These are phyloP conservation scores for Tinea semifulvella DNA, from an alignment of 2,888 invertebrate species.

Conservation along the genomic window DNA sequence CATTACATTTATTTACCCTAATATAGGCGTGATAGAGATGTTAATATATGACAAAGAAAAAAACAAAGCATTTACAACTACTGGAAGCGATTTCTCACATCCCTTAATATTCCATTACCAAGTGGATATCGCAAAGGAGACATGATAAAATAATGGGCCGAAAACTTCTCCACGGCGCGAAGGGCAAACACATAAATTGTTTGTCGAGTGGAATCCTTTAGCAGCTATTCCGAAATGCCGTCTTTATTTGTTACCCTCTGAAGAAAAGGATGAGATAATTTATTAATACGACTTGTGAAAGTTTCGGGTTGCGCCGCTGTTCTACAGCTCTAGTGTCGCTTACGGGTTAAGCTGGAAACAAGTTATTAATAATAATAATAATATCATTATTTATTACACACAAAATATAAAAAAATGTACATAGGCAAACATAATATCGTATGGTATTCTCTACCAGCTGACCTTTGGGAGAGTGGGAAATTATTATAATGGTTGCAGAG, in stretches of 20 bases:
- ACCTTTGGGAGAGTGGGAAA: no score
- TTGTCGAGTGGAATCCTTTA: slow-evolving; percentile 39
- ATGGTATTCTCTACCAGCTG: no score
- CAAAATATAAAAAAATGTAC: no score
- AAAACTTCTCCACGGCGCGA: slow-evolving; percentile 36
- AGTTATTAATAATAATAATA: no score
- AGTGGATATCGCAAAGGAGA: slow-evolving; percentile 13
- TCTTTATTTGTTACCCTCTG: slow-evolving; percentile 30
- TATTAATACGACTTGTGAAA: slow-evolving; percentile 26
- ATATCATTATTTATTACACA: no score
- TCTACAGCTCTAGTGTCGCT: neutral
- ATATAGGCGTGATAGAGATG: no score
- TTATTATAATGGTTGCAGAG: no score
- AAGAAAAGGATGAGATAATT: slow-evolving; percentile 40
- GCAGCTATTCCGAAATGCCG: slow-evolving; percentile 18
- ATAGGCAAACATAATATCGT: no score
- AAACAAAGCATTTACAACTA: neutral
- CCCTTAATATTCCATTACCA: slow-evolving; percentile 12
- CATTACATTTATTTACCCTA: no score
- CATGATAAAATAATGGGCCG: slow-evolving; percentile 38
- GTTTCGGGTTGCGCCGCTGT: slow-evolving; percentile 9
- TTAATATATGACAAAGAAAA: slow-evolving; percentile 4
- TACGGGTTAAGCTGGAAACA: neutral
- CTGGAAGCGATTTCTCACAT: slow-evolving; percentile 11
- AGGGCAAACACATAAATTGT: slow-evolving; percentile 50